Conservation (phyloP, 2,888 invertebrate genomes). For the Rhodophaea formosa region DNA sequence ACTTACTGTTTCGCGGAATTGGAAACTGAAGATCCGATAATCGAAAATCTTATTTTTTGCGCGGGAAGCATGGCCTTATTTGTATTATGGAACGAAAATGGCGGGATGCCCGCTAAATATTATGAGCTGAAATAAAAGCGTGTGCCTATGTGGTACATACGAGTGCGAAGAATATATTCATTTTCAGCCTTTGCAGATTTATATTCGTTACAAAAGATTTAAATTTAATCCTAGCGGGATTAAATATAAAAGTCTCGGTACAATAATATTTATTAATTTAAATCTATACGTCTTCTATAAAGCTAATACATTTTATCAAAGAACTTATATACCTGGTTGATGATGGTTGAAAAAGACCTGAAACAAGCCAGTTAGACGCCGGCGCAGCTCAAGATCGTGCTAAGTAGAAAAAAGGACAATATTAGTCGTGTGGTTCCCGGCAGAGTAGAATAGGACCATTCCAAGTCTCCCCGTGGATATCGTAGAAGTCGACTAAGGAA, state of each 20-base stretch:
- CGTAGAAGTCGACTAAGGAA: too few relatives aligned
- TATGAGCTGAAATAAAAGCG: neutral
- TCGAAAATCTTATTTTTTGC: slow-evolving; percentile 44
- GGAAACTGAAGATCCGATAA: slow-evolving; percentile 46
- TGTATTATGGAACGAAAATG: slow-evolving; percentile 6
- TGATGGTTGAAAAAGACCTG: too few relatives aligned
- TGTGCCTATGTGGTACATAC: neutral
- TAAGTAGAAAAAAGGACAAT: too few relatives aligned
- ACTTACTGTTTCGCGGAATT: slow-evolving; percentile 48
- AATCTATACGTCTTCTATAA: too few relatives aligned
- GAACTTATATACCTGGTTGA: too few relatives aligned
- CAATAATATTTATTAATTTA: neutral
- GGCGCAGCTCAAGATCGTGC: too few relatives aligned
- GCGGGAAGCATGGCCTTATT: slow-evolving; percentile 7
- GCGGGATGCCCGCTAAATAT: neutral
- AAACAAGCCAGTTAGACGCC: too few relatives aligned
- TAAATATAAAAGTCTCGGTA: neutral
- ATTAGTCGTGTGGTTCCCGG: too few relatives aligned
- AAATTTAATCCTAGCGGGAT: neutral
- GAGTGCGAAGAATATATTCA: neutral
- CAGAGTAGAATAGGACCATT: too few relatives aligned
- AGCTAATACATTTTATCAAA: too few relatives aligned
- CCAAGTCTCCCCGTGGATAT: too few relatives aligned
- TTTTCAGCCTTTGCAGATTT: neutral
- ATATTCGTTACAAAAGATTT: neutral